Base-by-base conservation (phyloP, 2,888 invertebrate species). In the Cataglyphis cursor region DNA sequence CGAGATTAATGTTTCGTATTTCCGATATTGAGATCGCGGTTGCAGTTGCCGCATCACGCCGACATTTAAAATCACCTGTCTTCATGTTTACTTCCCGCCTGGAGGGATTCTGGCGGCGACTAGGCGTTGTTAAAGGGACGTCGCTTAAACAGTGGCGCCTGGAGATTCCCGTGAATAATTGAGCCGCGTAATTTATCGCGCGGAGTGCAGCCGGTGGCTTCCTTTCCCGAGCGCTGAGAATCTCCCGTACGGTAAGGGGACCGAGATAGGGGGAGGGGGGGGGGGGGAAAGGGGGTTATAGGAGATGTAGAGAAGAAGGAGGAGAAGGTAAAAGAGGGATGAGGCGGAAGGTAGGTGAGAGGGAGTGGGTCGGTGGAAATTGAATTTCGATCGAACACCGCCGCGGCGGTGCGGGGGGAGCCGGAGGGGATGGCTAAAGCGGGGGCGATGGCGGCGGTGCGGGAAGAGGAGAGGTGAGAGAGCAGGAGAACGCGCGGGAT, bases 331-430 rank as follows among this genome's bases (percentile, higher is more conserved):
- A 48, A 48, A 48, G 48, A 48, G 48, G 48, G 48, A 86, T 83
- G 87, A 89, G 81, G 85, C 75, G 81, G 83, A 85, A 81, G 87
- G 82, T 90, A 90, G 90, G 89, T 87, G 85, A 87, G 89, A 88
- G 91, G 89, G 38, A 89, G 87, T 88, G 88, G 91, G 92, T 88
- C 90, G 93, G 93, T 94, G 94, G 94, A 94, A 94, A 94, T 94
- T 94, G 94, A 94, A 94, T 94, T 94, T 94, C 94, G 94, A 94
- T 94, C 94, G 94, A 94, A 94, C 93, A 94, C 92, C 90, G 91
- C 91, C 90, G 83, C 86, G 89, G 75, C 85, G 64, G 24, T 24
- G 24, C 24, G 87, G 82, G 75, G 70, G 59, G 89, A 90, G 89
- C 82, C 75, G 81, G 80, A 83, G 85, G 78, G 78, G 85, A 66